Base-by-base conservation (phyloP, 1,140 invertebrate genomes). In the Brachionus manjavacas region DNA sequence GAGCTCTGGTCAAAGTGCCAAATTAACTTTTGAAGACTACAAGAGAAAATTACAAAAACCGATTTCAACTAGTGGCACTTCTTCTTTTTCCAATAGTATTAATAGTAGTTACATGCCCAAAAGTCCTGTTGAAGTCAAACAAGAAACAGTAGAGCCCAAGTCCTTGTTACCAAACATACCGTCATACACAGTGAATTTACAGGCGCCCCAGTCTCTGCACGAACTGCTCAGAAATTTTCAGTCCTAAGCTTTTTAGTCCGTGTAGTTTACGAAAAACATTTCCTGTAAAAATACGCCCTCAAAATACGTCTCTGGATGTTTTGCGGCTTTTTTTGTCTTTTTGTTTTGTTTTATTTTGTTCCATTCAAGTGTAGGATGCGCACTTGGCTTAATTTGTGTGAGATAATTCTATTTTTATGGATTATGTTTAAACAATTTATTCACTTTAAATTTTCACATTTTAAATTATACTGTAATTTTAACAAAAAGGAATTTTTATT, bases 171-270 rank as follows among this genome's bases (percentile, higher is more conserved):
- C 79, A 41, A 64, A 20, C 66, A 60, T 81, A 23, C 79, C 79
- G 31, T 81, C 79, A 9, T 81, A 81, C 35, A 41, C 79, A 16
- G 25, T 64, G n/a, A 81, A 81, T 64, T 64, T 81, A 81, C 79
- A 60, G 16, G 52, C 79, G 31, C 79, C 79, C 6, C 79, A 81
- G 79, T 81, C 79, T 16, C 64, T 81, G 52, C 79, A 81, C 35
- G 79, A 81, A 46, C 60, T 81, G 64, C 60, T 81, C 20, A 60
- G 79, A 41, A 81, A 81, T 81, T 14, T 81, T 81, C 79, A 81
- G 60, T 81, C 79, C 8, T 81, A 81, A 64, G 3, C 49, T 64
- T 43, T 46, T 35, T 49, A 25, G 8, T 68, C 68, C 68, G 68
- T 72, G 68, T 72, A 72, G 41, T 20, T 72, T 72, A 72, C 68